phyloP scores from a whole-genome alignment of 2,113 vertebrate genomes.

The Columbina picui region DNA sequence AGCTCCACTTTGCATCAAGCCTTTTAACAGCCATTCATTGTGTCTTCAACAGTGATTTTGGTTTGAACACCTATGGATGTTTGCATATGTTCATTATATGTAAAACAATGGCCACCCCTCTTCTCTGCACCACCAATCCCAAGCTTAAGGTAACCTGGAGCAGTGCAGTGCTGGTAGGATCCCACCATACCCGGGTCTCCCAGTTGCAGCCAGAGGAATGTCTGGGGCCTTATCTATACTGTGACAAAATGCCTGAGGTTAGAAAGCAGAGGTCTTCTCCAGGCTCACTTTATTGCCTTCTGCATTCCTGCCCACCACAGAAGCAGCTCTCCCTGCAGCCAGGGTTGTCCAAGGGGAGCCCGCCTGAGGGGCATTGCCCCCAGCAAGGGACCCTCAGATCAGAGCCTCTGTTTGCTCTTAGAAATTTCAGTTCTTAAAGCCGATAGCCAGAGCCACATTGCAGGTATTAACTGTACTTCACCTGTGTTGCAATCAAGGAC shows the following conservation, averaged over 20 bases:
- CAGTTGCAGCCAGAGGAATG: background rate
- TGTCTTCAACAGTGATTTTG: background rate
- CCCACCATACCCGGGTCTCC: background rate
- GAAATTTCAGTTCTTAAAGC: background rate
- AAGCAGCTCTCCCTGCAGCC: background rate
- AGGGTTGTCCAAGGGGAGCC: background rate
- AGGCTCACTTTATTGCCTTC: background rate
- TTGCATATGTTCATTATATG: rapidly evolving
- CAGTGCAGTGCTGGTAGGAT: rapidly evolving
- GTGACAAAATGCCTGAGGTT: background rate
- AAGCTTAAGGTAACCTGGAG: rapidly evolving
- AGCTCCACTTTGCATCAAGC: background rate
- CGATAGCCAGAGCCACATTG: rapidly evolving
- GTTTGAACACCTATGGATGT: background rate
- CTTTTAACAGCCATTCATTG: background rate
- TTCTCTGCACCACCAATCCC: rapidly evolving
- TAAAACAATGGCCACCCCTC: background rate
- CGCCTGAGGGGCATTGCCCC: rapidly evolving
- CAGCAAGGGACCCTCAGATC: background rate
- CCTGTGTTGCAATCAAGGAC: constrained; percentile 45
- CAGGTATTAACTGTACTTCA: constrained; percentile 33
- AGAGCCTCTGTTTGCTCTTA: background rate
- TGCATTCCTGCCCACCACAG: background rate
- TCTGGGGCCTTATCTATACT: background rate
- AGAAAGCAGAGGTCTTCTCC: background rate